Evolutionary conservation across 2,113 vertebrate species (phyloP).

Genomic region (Jaculus jaculus): DNA sequence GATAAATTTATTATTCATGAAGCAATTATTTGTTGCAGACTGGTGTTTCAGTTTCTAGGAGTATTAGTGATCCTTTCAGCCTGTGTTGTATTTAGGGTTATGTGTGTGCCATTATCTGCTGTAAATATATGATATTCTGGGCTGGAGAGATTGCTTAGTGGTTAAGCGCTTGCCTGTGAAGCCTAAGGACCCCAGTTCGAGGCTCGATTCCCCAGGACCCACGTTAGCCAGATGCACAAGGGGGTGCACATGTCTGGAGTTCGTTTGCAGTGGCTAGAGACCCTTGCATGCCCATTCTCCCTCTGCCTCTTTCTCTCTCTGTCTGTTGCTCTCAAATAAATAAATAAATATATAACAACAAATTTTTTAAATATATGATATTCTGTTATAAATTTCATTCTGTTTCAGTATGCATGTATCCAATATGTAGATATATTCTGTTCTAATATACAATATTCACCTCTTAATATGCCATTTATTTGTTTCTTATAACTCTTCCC

Average conservation of each 20-base stretch:
- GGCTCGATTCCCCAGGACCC: too few species aligned
- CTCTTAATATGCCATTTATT: neutral
- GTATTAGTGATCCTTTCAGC: neutral
- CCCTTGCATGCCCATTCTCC: too few species aligned
- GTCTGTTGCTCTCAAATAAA: too few species aligned
- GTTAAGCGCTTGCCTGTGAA: too few species aligned
- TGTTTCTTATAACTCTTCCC: neutral
- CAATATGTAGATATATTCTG: too few species aligned
- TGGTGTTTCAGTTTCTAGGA: neutral
- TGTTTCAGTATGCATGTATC: neutral
- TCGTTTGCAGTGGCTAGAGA: too few species aligned
- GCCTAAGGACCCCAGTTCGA: too few species aligned
- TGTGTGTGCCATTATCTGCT: neutral
- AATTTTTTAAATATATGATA: rapidly evolving
- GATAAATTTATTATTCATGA: neutral
- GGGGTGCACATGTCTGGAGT: too few species aligned
- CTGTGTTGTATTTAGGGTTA: neutral
- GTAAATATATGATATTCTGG: rapidly evolving
- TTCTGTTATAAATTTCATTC: neutral
- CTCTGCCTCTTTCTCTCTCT: too few species aligned
- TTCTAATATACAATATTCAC: neutral
- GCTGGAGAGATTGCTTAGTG: too few species aligned
- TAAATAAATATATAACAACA: too few species aligned
- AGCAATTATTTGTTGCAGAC: neutral
- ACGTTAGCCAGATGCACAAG: too few species aligned